Base-by-base conservation (phyloP, 1,140 invertebrate genomes). In the Armadillidium nasatum region DNA sequence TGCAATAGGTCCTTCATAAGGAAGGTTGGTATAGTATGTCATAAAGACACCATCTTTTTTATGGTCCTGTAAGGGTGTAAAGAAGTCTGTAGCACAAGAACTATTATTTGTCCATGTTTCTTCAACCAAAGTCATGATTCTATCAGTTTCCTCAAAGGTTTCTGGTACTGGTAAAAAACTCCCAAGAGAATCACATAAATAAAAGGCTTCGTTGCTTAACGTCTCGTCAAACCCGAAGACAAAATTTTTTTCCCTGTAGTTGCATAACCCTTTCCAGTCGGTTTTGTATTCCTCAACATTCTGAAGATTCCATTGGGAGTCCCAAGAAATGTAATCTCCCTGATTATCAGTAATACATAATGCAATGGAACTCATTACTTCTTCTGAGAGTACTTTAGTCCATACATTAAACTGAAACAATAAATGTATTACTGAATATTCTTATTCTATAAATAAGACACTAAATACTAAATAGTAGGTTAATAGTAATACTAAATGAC, bases 31-130 rank as follows among this genome's bases (percentile, higher is more conserved):
- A 44, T 75, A 71, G 3, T 68, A 73, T 4, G 71, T 50, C 68
- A 72, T 44, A 71, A 74, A 80, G 0, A 69, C 44, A 10, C 77
- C 77, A 4, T 80, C 77, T 0, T 72, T 44, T 4, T 68, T 23
- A 0, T 44, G 54, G 69, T 80, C 79, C 10, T 19, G 74, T 3
- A 80, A 33, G 6, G 33, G 33, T 1, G 33, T 33, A 33, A 33
- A 33, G 33, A 33, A 33, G 33, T 33, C 33, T 33, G 33, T 33
- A 33, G 33, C 33, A 33, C 33, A 33, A 33, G 33, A 33, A 33
- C 33, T 33, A 33, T 33, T 33, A 33, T 3, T 1, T 3, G 33
- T 33, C 33, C 33, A 33, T 33, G 33, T 33, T 33, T 33, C 33
- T 33, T 33, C 33, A 33, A 6, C 33, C 6, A 33, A 33, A 6